phyloP scores from a whole-genome alignment of 2,888 invertebrate species.

The Drosophila buzzatii region DNA sequence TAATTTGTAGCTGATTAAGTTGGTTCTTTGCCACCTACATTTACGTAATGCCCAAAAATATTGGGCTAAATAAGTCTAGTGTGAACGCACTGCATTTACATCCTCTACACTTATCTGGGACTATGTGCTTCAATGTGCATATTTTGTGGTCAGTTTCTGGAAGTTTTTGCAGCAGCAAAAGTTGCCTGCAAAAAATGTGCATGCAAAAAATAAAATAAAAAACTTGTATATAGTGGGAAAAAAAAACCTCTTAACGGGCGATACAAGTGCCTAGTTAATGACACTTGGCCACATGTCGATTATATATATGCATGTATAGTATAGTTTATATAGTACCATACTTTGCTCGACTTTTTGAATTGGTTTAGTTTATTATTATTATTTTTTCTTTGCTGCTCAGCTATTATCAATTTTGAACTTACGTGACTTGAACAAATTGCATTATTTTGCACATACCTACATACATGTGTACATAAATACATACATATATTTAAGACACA shows the following conservation, averaged over 20 bases:
- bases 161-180: not conserved
- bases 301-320: not conserved
- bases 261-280: conserved; percentile 58
- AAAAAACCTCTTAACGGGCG: conserved; percentile 29
- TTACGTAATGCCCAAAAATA: conserved; percentile 46
- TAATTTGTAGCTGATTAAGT: conserved; percentile 6
- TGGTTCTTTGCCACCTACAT: conserved; percentile 1
- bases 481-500: not conserved
- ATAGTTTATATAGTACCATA: conserved; percentile 1
- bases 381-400: conserved; percentile 27
- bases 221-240: not conserved
- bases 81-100: conserved; percentile 28
- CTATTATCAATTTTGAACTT: conserved; percentile 71
- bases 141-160: conserved; percentile 18
- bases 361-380: conserved; percentile 20
- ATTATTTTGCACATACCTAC: conserved; percentile 53
- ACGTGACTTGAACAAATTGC: conserved; percentile 74
- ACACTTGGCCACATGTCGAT: conserved; percentile 27
- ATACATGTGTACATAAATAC: not conserved
- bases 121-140: conserved; percentile 70
- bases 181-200: conserved; percentile 39
- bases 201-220: conserved; percentile 8
- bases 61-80: conserved; percentile 25
- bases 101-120: conserved; percentile 59
- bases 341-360: conserved; percentile 31